Evolutionary conservation across 1,140 invertebrate species (phyloP).

Genomic region (Aphelenchoides fujianensis): DNA sequence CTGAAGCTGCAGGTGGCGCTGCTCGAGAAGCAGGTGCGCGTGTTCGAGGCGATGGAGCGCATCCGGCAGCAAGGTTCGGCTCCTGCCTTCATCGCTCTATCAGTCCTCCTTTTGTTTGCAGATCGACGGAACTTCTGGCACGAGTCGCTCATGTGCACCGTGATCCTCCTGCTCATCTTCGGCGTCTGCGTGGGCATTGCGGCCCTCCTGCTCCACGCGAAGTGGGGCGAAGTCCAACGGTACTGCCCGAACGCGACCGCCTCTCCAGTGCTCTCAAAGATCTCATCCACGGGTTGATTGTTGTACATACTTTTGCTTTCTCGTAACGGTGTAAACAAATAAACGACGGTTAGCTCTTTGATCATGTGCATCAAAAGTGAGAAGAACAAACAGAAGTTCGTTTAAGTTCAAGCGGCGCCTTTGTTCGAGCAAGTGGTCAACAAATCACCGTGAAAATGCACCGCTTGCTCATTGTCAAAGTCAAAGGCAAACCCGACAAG

Average conservation of each 20-base stretch:
- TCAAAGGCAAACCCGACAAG: no score
- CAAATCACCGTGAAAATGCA: no score
- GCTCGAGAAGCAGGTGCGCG: neutral
- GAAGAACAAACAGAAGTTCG: no score
- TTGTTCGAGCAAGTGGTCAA: no score
- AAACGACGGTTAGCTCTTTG: no score
- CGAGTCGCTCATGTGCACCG: neutral
- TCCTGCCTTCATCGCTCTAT: neutral
- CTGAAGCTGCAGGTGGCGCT: neutral
- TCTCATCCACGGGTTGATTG: no score
- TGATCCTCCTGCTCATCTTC: neutral
- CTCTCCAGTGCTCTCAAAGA: no score
- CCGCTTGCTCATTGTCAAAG: no score
- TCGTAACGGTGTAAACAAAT: no score
- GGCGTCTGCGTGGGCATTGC: neutral
- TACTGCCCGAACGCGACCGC: neutral
- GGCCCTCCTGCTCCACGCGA: neutral
- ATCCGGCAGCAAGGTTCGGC: neutral
- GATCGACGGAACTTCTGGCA: neutral
- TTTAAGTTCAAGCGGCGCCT: no score
- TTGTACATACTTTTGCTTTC: no score
- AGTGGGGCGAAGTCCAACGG: neutral
- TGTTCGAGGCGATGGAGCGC: neutral
- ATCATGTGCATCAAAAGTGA: no score
- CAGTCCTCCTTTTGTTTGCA: neutral